These are phyloP conservation scores for Medauroidea extradentata DNA, from an alignment of 1,140 invertebrate genomes.

Conservation along the genomic window DNA sequence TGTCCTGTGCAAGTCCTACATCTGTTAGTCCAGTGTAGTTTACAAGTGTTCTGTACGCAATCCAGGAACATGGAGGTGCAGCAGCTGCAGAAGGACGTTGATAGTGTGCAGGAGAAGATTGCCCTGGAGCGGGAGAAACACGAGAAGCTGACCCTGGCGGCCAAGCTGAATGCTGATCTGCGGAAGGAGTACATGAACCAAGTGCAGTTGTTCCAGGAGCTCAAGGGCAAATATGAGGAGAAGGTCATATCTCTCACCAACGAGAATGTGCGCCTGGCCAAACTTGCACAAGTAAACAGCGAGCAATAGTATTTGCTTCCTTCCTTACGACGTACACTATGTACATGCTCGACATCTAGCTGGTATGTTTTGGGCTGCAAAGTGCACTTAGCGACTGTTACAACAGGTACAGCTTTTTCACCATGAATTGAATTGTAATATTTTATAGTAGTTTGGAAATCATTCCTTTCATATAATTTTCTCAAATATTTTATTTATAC, in stretches of 20 bases:
- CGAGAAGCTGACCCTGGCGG: slow-evolving; percentile 61
- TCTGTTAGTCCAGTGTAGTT: no score
- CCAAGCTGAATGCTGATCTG: slow-evolving; percentile 63
- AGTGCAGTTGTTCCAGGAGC: slow-evolving; percentile 56
- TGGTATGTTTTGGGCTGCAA: no score
- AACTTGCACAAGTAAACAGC: not conserved
- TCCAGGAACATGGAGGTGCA: slow-evolving; percentile 45
- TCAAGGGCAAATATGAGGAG: slow-evolving; percentile 47
- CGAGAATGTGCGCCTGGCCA: slow-evolving; percentile 33
- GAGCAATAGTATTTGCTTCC: not conserved
- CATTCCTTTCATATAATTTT: no score
- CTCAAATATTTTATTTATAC: no score
- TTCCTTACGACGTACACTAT: not conserved
- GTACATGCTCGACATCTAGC: no score
- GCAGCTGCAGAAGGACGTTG: slow-evolving; percentile 64
- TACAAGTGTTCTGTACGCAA: no score
- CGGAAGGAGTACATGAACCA: slow-evolving; percentile 72
- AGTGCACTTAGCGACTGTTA: no score
- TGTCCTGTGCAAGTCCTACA: no score
- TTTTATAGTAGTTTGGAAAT: no score
- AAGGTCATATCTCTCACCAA: slow-evolving; percentile 41
- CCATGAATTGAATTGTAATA: no score
- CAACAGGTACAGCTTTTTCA: no score
- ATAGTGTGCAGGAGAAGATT: slow-evolving; percentile 63
- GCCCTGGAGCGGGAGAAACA: slow-evolving; percentile 64